Base-by-base conservation (phyloP, 2,888 invertebrate species). In the Hanleya hanleyi region DNA sequence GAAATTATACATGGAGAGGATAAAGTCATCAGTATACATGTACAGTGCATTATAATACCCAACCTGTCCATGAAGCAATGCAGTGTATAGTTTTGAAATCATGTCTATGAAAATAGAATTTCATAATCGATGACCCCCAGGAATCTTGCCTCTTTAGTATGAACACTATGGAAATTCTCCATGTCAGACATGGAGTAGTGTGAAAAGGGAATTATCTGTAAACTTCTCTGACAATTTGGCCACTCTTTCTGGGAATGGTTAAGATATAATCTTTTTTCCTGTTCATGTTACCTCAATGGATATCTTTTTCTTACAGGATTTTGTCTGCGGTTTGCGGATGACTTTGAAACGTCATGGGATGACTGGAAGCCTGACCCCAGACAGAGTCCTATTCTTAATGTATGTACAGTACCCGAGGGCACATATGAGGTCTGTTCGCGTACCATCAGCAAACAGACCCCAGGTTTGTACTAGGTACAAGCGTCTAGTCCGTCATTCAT, bases 361-460 rank as follows among this genome's bases (percentile, higher is more conserved):
- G 98, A 98, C 90, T 98, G 98, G 98, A 97, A 97, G 90, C 98
- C 98, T 0, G 95, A 96, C 86, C 15, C 76, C 36, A 76, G 71
- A 72, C 73, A 86, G 76, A 76, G 77, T 35, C 78, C 86, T 4
- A 87, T 91, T 65, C 91, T 92, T 83, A 92, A 92, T 84, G 91
- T 90, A 71, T 98, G 99, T 91, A 96, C 97, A 70, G 99, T 99
- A n/a, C 98, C 98, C 12, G 97, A 98, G 91, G 99, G 99, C 22
- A 98, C 98, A 0, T 99, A 98, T 88, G 98, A 99, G 92, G 97
- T 99, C 4, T 97, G 97, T 92, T 97, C 96, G 79, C 92, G 97
- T 75, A 98, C 98, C 0, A 95, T 96, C 69, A 96, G 96, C 9
- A 96, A 96, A 88, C 95, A 94, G 83, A 93, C 93, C 73, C 93